A percentile compares a stretch with the other conserved stretches of the same genome.
phyloP scores from a whole-genome alignment of 2,113 vertebrate species.

The Daboia siamensis region DNA sequence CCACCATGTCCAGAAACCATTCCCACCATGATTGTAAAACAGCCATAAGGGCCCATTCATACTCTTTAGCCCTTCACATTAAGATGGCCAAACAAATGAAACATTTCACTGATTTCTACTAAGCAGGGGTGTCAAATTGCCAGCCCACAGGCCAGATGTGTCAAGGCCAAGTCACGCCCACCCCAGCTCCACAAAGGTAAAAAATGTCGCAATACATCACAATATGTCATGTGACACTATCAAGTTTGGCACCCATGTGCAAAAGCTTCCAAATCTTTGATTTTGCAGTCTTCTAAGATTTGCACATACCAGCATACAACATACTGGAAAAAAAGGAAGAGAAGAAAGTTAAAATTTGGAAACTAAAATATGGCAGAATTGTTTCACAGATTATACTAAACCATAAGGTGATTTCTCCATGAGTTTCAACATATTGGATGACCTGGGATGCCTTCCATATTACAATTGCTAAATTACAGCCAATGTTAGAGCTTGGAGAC shows the following conservation, averaged over 20 bases:
- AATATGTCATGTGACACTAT: too few species aligned
- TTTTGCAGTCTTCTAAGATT: not conserved
- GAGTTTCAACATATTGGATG: not conserved
- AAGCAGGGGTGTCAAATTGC: too few species aligned
- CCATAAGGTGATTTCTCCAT: not conserved
- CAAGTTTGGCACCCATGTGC: too few species aligned
- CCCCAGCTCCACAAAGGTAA: too few species aligned
- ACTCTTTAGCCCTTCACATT: not conserved
- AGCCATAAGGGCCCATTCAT: not conserved
- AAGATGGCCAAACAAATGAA: not conserved
- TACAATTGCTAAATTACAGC: not conserved
- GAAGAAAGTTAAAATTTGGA: not conserved
- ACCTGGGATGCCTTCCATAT: not conserved
- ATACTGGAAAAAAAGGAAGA: not conserved
- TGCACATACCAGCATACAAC: not conserved
- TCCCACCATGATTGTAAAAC: not conserved
- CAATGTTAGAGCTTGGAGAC: not conserved
- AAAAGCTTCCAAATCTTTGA: not conserved
- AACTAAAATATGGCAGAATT: not conserved
- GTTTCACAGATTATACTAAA: not conserved
- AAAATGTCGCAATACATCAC: too few species aligned
- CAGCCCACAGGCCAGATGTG: too few species aligned
- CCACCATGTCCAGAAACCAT: not conserved
- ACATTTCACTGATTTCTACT: not conserved
- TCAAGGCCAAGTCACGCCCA: too few species aligned